Conservation (phyloP, 2,113 vertebrate genomes). For the Pluvialis apricaria region DNA sequence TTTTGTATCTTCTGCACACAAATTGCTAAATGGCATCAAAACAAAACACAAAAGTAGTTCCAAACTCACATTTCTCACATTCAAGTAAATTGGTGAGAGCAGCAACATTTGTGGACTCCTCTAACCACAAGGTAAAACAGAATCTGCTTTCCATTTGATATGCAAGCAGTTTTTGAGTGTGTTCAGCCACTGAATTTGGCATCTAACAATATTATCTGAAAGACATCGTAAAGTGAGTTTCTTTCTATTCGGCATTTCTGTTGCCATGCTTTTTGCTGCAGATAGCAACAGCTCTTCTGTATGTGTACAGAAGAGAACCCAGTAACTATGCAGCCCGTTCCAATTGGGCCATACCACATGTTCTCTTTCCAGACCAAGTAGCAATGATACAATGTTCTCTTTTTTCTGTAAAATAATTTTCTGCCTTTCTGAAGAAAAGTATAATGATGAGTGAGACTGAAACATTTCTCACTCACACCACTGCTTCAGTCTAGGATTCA, state of each 20-base stretch:
- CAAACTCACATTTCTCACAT: neutral
- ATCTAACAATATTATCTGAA: neutral
- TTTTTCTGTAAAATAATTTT: neutral
- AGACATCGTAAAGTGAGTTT: neutral
- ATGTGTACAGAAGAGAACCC: neutral
- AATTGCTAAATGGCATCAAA: neutral
- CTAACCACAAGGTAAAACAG: neutral
- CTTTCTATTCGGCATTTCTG: neutral
- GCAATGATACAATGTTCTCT: neutral
- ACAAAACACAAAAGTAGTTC: neutral
- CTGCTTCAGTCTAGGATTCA: neutral
- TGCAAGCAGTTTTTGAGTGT: neutral
- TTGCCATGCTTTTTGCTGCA: neutral
- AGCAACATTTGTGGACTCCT: neutral
- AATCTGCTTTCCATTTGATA: neutral
- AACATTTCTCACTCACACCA: neutral
- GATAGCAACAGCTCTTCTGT: neutral
- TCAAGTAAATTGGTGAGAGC: neutral
- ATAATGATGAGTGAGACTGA: neutral
- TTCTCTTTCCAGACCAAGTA: neutral
- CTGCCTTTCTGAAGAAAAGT: neutral
- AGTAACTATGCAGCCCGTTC: neutral
- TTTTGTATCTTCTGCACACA: neutral
- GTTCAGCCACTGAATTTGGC: conserved; percentile 3
- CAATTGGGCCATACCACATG: too few relatives aligned